Percentiles rank a stretch among this genome's conserved stretches.
Conservation (phyloP, 2,888 invertebrate genomes). For the Agrochola circellaris region DNA sequence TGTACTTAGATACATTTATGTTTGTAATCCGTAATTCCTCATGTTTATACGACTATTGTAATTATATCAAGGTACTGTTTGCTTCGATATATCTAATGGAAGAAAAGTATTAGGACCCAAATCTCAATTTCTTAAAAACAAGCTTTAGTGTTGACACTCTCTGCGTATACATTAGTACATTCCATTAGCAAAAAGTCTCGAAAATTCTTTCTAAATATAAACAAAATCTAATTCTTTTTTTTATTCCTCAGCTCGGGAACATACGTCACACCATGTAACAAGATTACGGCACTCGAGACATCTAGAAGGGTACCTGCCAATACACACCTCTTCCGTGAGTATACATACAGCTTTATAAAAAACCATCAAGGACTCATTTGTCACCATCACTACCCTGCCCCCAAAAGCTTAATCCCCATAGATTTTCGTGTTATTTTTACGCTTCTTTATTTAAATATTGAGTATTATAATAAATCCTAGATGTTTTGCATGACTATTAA, state of each 20-base stretch:
- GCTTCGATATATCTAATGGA: neutral
- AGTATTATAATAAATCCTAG: conserved; percentile 63
- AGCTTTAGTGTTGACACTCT: conserved; percentile 28
- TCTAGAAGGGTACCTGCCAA: conserved; percentile 80
- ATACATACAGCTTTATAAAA: conserved; percentile 63
- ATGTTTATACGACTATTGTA: neutral
- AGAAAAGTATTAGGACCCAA: no score
- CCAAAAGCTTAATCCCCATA: conserved; percentile 84
- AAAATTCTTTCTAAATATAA: neutral
- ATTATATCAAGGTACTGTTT: neutral
- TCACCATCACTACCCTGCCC: conserved; percentile 73
- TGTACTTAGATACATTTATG: neutral
- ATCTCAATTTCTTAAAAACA: no score
- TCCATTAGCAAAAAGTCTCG: conserved; percentile 20
- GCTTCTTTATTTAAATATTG: conserved; percentile 80
- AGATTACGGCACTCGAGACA: conserved; percentile 87
- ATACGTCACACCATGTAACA: conserved; percentile 84
- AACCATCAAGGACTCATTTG: conserved; percentile 54
- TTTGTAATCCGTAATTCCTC: neutral
- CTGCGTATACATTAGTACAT: neutral
- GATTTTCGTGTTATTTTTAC: conserved; percentile 81
- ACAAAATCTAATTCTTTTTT: conserved; percentile 42
- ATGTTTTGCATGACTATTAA: conserved; percentile 75
- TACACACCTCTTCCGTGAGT: conserved; percentile 85
- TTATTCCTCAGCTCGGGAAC: conserved; percentile 83